These are phyloP conservation scores for Tenebrosternarchus preto DNA, from an alignment of 2,113 vertebrate genomes.

Conservation along the genomic window DNA sequence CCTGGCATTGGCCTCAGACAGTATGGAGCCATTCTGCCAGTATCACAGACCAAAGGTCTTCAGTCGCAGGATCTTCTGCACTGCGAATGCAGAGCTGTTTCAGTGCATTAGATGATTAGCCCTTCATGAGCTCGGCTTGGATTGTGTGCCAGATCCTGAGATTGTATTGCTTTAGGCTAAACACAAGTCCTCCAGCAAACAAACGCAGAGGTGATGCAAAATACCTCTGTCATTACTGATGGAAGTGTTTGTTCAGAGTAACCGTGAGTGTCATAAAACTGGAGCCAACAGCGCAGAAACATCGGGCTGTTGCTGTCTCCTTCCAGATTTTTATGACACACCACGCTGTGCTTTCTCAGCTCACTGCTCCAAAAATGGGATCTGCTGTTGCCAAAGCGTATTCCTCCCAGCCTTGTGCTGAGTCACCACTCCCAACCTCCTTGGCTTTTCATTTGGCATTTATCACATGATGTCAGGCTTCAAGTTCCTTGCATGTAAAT, in stretches of 20 bases:
- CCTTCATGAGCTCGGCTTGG: not conserved
- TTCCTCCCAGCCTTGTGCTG: constrained; percentile 11
- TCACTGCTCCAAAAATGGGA: not conserved
- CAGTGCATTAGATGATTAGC: constrained; percentile 1
- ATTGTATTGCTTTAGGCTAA: not conserved
- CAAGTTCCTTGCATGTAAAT: not conserved
- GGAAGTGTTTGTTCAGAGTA: not conserved
- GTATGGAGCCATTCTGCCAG: not conserved
- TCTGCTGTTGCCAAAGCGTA: not conserved
- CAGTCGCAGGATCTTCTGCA: not conserved
- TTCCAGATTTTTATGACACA: not conserved
- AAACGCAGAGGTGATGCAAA: not conserved
- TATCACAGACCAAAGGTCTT: not conserved
- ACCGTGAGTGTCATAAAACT: not conserved
- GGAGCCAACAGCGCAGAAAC: not conserved
- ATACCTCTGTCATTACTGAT: not conserved
- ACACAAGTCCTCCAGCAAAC: not conserved
- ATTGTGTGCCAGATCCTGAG: not conserved
- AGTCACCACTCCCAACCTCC: constrained; percentile 20
- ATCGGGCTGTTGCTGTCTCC: not conserved
- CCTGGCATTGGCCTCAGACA: not conserved
- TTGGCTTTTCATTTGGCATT: not conserved
- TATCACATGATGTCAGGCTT: constrained; percentile 28
- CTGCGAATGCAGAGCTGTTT: constrained; percentile 9
- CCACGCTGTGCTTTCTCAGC: not conserved